These are phyloP conservation scores for Acleris literana DNA, from an alignment of 2,888 invertebrate genomes.

Conservation along the genomic window DNA sequence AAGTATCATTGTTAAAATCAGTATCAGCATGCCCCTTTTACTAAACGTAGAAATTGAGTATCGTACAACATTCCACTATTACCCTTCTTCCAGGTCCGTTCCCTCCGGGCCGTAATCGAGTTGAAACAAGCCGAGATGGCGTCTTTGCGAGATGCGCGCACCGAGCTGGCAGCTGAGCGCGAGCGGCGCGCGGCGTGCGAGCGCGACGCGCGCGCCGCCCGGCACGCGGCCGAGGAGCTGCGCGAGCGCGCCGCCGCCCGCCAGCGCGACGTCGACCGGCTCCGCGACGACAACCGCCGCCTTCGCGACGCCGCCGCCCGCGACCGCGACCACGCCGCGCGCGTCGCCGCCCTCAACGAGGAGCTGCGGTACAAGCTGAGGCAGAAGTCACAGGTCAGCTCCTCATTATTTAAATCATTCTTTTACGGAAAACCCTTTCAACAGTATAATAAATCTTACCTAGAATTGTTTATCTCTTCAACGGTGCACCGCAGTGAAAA, in stretches of 20 bases:
- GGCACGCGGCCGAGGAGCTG: constrained; percentile 94
- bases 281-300: constrained; percentile 86
- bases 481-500: too few relatives aligned
- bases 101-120: constrained; percentile 93
- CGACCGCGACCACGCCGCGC: constrained; percentile 90
- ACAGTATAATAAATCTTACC: too few relatives aligned
- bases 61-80: too few relatives aligned
- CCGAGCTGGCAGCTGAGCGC: constrained; percentile 88
- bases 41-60: too few relatives aligned
- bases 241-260: constrained; percentile 89
- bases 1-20: too few relatives aligned
- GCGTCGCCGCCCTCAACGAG: constrained; percentile 92
- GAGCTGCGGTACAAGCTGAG: constrained; percentile 94
- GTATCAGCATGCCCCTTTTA: too few relatives aligned
- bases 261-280: constrained; percentile 87
- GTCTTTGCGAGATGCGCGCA: constrained; percentile 88
- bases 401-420: too few relatives aligned
- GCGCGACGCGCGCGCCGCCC: constrained; percentile 89
- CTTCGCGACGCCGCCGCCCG: constrained; percentile 89
- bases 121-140: constrained; percentile 93
- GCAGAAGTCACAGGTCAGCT: constrained; percentile 89
- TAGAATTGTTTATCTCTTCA: too few relatives aligned
- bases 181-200: constrained; percentile 89
- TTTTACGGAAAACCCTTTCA: too few relatives aligned
- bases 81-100: constrained; percentile 71